phyloP scores from a whole-genome alignment of 2,113 vertebrate species.

The Syrrhaptes paradoxus region DNA sequence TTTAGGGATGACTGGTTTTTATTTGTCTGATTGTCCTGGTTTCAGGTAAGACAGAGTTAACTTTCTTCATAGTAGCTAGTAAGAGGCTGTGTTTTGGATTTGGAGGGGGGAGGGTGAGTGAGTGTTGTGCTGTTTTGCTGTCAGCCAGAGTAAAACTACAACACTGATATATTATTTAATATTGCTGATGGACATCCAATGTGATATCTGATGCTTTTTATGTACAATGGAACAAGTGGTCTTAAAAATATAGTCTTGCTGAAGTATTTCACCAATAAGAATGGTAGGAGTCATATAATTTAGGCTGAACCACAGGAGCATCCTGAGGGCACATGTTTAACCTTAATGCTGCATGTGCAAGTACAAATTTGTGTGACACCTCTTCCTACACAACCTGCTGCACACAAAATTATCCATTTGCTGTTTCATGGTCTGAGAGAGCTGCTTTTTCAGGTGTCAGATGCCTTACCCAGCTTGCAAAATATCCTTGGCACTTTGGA shows the following conservation, averaged over 20 bases:
- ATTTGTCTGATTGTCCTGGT: background rate
- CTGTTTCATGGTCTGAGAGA: background rate
- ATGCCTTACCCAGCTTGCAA: background rate
- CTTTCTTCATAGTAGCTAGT: too few species aligned
- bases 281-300: background rate
- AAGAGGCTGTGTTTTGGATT: too few species aligned
- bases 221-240: background rate
- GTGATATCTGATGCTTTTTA: background rate
- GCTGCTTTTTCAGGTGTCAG: background rate
- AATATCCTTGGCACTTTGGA: background rate
- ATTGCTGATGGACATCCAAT: background rate
- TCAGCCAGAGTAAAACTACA: too few species aligned
- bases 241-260: background rate
- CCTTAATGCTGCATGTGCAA: accelerated
- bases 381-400: background rate
- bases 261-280: background rate
- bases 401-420: background rate
- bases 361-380: background rate
- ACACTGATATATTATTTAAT: background rate
- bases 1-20: background rate
- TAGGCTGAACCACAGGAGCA: background rate
- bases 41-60: too few species aligned
- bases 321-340: background rate
- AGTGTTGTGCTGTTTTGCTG: too few species aligned
- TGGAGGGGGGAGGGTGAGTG: too few species aligned